Conservation (phyloP, 2,888 invertebrate genomes). For the Leptothorax acervorum region DNA sequence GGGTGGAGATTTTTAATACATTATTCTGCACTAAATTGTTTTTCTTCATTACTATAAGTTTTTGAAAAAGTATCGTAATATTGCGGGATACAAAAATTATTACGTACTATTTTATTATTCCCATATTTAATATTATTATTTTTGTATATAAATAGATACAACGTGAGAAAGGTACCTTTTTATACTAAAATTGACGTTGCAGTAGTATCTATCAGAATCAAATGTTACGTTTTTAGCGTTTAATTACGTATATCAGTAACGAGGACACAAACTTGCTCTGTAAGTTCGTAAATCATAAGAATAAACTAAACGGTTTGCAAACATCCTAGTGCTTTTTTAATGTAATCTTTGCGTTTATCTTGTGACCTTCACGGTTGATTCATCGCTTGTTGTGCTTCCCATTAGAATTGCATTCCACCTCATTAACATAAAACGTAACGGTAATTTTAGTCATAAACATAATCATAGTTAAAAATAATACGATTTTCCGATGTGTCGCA, state of each 20-base stretch:
- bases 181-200: not conserved
- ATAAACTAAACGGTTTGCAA: slow-evolving; percentile 1
- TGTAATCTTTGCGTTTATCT: slow-evolving; percentile 7
- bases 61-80: not conserved
- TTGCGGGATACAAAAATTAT: not conserved
- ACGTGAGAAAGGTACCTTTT: not conserved
- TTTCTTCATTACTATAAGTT: not conserved
- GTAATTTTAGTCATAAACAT: not conserved
- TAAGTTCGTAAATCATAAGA: not conserved
- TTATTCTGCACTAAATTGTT: not conserved
- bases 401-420: slow-evolving; percentile 30
- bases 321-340: not conserved
- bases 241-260: not conserved
- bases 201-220: not conserved
- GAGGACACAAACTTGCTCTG: not conserved
- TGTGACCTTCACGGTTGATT: not conserved
- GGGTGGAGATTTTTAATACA: not conserved
- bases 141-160: not conserved
- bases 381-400: not conserved
- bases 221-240: not conserved
- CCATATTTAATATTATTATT: not conserved
- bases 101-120: not conserved
- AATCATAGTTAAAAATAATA: not conserved
- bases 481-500: not conserved
- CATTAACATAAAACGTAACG: slow-evolving; percentile 10